Evolutionary conservation across 2,113 vertebrate genomes (phyloP).

Genomic region (Pangasianodon hypophthalmus): DNA sequence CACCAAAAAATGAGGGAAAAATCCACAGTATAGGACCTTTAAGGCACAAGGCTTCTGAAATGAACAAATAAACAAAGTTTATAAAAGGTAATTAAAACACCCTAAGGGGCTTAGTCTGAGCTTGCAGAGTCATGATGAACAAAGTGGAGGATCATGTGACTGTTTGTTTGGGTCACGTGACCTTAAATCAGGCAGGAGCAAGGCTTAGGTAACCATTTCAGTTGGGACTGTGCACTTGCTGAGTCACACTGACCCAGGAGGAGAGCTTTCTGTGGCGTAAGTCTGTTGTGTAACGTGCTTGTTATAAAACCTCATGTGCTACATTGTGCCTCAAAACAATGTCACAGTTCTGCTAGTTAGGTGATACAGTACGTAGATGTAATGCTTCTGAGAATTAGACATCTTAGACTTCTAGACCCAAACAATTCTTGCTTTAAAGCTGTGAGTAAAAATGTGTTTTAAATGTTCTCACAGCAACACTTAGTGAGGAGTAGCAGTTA

Average conservation of each 20-base stretch:
- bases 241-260: slow-evolving; percentile 34
- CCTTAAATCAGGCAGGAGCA: slow-evolving; percentile 26
- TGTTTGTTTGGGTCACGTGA: slow-evolving; percentile 53
- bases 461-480: background rate
- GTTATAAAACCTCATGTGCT: slow-evolving; percentile 38
- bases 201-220: slow-evolving; percentile 35
- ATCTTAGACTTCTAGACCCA: background rate
- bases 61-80: slow-evolving; percentile 15
- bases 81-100: slow-evolving; percentile 47
- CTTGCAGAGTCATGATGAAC: slow-evolving; percentile 43
- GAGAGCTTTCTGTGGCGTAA: slow-evolving; percentile 32
- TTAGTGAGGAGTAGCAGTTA: background rate
- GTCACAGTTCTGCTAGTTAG: slow-evolving; percentile 9
- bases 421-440: background rate
- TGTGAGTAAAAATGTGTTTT: background rate
- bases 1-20: background rate
- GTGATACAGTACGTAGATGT: background rate
- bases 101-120: slow-evolving; percentile 23
- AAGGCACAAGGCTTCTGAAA: background rate
- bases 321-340: background rate
- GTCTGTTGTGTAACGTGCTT: slow-evolving; percentile 43
- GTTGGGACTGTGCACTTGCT: slow-evolving; percentile 27
- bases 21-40: background rate
- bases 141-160: slow-evolving; percentile 40
- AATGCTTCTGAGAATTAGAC: background rate